Conservation (phyloP, 2,113 vertebrate species). For the Gymnogyps californianus region DNA sequence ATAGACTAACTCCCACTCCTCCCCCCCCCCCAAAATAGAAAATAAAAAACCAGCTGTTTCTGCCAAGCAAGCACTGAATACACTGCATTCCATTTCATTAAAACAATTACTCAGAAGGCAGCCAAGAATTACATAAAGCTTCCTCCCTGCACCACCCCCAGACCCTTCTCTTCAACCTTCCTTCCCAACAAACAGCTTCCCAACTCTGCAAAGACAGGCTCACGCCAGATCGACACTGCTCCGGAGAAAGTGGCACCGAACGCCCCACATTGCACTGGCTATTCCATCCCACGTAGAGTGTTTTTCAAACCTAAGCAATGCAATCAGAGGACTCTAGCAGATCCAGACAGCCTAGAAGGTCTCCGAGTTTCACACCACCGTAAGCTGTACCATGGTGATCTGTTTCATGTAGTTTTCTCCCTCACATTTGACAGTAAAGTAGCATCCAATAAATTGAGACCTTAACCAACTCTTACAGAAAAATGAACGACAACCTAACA, state of each 20-base stretch:
- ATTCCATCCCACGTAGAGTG: fast-evolving
- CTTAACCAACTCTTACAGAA: neutral
- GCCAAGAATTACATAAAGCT: conserved; percentile 82
- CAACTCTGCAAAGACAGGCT: neutral
- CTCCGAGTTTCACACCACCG: neutral
- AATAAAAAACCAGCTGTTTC: conserved; percentile 47
- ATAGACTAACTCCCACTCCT: neutral
- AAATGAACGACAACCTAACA: neutral
- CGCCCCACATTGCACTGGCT: fast-evolving
- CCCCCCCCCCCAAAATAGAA: neutral
- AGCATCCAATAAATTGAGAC: neutral
- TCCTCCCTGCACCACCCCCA: conserved; percentile 71
- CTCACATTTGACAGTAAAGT: neutral
- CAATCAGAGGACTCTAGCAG: neutral
- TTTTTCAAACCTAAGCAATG: neutral
- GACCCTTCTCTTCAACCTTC: conserved; percentile 15
- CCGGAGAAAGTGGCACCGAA: fast-evolving
- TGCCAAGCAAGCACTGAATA: conserved; percentile 72
- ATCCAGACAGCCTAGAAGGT: neutral
- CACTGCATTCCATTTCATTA: conserved; percentile 81
- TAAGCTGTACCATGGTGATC: fast-evolving
- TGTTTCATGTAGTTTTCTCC: neutral
- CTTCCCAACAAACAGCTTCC: neutral
- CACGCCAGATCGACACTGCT: neutral
- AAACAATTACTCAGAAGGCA: conserved; percentile 78